phyloP scores from a whole-genome alignment of 92 coral and sea anemone species.

The Zoanthus sansibaricus region DNA sequence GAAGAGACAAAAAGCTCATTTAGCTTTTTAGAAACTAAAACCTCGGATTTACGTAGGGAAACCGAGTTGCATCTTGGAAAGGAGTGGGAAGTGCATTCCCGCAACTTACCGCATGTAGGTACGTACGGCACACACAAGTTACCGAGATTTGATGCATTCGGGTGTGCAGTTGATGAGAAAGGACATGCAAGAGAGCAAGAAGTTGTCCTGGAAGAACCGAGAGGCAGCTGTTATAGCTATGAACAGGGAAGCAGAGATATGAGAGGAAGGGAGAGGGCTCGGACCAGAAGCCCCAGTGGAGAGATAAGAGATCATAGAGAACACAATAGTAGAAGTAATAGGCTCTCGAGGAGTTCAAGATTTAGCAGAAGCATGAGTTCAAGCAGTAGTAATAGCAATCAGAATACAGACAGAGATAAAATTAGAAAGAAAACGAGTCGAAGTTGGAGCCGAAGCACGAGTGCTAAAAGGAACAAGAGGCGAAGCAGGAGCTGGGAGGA shows the following conservation, averaged over 20 bases:
- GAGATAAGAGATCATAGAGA: background rate
- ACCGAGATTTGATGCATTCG: background rate
- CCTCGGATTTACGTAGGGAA: background rate
- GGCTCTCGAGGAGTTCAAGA: conserved; percentile 2
- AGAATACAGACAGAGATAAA: background rate
- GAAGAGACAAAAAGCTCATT: background rate
- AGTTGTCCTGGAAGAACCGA: background rate
- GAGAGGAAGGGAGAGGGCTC: background rate
- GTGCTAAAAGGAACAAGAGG: background rate
- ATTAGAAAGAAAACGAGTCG: background rate
- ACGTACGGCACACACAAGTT: background rate
- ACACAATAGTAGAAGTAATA: background rate
- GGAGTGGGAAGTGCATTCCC: background rate
- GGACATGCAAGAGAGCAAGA: background rate
- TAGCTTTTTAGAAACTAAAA: background rate
- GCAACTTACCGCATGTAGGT: background rate
- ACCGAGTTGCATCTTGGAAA: background rate
- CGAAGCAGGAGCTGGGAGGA: conserved; percentile 3
- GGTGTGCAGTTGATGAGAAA: background rate
- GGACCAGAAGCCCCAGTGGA: background rate
- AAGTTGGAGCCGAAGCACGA: too few species aligned
- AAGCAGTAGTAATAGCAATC: background rate
- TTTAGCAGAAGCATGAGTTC: background rate
- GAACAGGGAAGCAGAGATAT: background rate
- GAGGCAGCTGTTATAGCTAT: background rate